Evolutionary conservation across 1,140 invertebrate species (phyloP), one percentile per base, ranked within the genome.

Genomic region (Penaeus japonicus): DNA sequence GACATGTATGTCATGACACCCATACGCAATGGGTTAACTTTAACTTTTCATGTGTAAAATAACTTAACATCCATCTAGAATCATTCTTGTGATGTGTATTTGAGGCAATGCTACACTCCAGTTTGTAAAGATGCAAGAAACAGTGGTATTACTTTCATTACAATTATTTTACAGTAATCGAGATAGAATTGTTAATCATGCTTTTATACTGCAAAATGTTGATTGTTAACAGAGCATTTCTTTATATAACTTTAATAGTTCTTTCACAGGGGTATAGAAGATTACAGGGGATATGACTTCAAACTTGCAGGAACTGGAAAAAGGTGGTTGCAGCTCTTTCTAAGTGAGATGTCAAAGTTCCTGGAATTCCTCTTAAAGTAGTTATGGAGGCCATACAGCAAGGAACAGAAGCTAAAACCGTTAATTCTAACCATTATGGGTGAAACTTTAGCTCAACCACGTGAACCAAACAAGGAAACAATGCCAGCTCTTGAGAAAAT

Each of bases 251-350:
- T 15, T 53, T 12, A 59, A 17, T 84, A n/a, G 91, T 92, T 39
- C 91, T 96, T 95, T 30, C n/a, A n/a, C n/a, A n/a, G 89, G 87
- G 99, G 99, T 77, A 98, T 99, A 91, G 99, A 99, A 94, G 99
- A 99, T 92, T 99, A 98, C 93, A 94, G 99, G 99, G 2, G 98
- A 99, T 91, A 99, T 99, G 99, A 99, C 93, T 99, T 99, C 93
- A 99, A 99, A 94, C 93, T 99, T 89, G 97, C 98, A 2, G 98
- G 98, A 0, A 98, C 98, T 0, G 96, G 95, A n/a, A 91, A 96
- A 96, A 91, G 98, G 98, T 4, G n/a, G 95, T 99, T 20, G 99
- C 98, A 3, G 97, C 98, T 2, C 93, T 99, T 32, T n/a, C n/a
- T 99, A 99, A 93, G 96, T 96, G n/a, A 0, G 98, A 99, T 92